Evolutionary conservation across 2,888 invertebrate species (phyloP), one percentile per base, ranked within the genome.

Genomic region (Drosophila subsilvestris): DNA sequence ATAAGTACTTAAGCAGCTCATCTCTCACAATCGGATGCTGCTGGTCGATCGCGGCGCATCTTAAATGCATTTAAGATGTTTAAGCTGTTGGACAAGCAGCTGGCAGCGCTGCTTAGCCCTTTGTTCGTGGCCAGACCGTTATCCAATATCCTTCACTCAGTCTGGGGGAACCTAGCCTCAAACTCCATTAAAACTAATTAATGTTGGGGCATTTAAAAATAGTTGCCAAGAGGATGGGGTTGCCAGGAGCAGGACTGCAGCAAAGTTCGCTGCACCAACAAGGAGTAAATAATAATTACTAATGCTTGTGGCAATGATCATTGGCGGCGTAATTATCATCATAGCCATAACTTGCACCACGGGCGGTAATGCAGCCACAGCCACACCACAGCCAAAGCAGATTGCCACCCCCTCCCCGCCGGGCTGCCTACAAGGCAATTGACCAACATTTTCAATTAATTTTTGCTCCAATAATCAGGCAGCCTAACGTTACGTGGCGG

Each of bases 401-500:
- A 54, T 66, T 66, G 74, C 67, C 44, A 17, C 14, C 48, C 3
- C 37, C 22, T 14, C 12, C 17, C 42, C 20, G 53, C 45, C 49
- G 25, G 56, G 55, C 72, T 76, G 74, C 72, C 68, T 69, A 78
- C 75, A 56, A 80, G 88, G 88, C 88, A 86, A 86, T 86, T 86
- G 86, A 86, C 91, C 90, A 90, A 90, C 90, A 91, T 90, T 91
- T 91, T 91, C 91, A 91, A 90, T 91, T 91, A 90, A 90, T 90
- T 89, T 85, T 89, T 90, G 89, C 90, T 88, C 90, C 88, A 90
- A 90, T 90, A 90, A 90, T 84, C 89, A 89, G 77, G 68, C 77
- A 74, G 69, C 69, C 68, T 57, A 42, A 78, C 81, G 73, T 80
- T 74, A 70, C 78, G 75, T 67, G 69, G 66, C 49, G 57, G 22